A percentile compares a stretch with the other conserved stretches of the same genome.
These are phyloP conservation scores for Gymnosoma rotundatum DNA, from an alignment of 2,888 invertebrate genomes.

Conservation along the genomic window DNA sequence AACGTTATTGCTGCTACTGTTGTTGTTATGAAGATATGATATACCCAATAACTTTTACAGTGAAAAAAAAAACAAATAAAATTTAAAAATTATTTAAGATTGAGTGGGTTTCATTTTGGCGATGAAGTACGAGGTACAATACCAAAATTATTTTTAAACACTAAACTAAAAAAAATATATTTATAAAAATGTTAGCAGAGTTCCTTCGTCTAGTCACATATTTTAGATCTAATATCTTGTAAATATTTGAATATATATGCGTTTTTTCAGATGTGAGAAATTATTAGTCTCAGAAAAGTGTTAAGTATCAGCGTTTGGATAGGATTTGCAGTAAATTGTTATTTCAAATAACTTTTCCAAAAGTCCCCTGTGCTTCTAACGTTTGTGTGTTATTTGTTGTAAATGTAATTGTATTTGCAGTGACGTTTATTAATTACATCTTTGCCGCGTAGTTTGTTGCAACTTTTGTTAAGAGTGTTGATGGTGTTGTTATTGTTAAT, in stretches of 20 bases:
- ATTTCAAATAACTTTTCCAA: background rate
- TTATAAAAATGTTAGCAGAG: too few species aligned
- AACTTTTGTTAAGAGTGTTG: constrained; percentile 50
- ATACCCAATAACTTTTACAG: background rate
- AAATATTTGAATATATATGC: too few species aligned
- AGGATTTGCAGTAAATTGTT: too few species aligned
- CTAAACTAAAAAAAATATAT: background rate
- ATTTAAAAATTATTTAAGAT: constrained; percentile 5
- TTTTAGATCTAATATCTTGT: too few species aligned
- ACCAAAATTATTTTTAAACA: background rate
- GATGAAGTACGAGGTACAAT: background rate
- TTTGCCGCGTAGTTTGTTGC: constrained; percentile 27
- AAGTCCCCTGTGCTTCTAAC: background rate
- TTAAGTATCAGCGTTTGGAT: too few species aligned
- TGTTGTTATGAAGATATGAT: too few species aligned
- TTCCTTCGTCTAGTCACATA: too few species aligned
- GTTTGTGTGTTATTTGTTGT: background rate
- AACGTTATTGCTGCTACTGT: too few species aligned
- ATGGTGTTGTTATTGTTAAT: constrained; percentile 4
- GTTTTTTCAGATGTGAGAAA: too few species aligned
- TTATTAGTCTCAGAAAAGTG: too few species aligned
- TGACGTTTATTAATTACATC: constrained; percentile 1
- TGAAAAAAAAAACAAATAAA: background rate
- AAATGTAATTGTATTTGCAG: background rate
- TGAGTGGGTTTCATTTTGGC: constrained; percentile 23